Percentiles rank a stretch among this genome's conserved stretches.
Evolutionary conservation across 2,797 vertebrate genomes (phyloP).

Genomic region (Tachyglossus aculeatus): DNA sequence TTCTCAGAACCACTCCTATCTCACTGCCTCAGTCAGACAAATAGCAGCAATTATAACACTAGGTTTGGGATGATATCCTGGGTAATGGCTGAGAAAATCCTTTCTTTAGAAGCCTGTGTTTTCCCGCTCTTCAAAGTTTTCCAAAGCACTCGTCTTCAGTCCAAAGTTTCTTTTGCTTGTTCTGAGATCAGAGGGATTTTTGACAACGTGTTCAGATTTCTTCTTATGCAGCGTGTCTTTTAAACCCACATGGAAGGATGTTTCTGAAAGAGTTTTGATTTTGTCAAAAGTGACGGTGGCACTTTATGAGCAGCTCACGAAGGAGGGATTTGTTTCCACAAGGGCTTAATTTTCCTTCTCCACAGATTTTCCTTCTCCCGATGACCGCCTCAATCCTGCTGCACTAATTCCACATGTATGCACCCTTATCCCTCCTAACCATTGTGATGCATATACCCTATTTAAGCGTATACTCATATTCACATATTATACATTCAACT

Average conservation of each 20-base stretch:
- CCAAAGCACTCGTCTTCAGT: background rate
- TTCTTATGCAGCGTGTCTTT: too few relatives aligned
- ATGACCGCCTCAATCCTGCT: too few relatives aligned
- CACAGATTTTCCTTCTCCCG: too few relatives aligned
- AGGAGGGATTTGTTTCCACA: too few relatives aligned
- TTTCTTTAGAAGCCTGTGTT: background rate
- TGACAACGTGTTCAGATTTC: too few relatives aligned
- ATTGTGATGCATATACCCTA: too few relatives aligned
- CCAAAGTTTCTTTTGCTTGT: background rate
- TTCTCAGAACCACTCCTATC: background rate
- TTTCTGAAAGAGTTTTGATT: background rate
- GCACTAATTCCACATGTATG: too few relatives aligned
- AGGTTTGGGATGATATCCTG: background rate
- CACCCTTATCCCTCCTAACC: too few relatives aligned
- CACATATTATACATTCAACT: too few relatives aligned
- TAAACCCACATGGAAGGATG: too few relatives aligned
- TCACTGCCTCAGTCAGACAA: conserved; percentile 10
- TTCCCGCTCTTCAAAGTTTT: conserved; percentile 2
- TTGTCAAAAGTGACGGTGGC: conserved; percentile 12
- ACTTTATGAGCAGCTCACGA: background rate
- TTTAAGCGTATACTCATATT: too few relatives aligned
- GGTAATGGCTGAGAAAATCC: background rate
- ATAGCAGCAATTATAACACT: background rate
- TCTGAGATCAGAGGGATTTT: background rate
- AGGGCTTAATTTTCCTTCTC: too few relatives aligned